These are phyloP conservation scores for Cylas formicarius DNA, from an alignment of 1,140 invertebrate genomes.

Conservation along the genomic window DNA sequence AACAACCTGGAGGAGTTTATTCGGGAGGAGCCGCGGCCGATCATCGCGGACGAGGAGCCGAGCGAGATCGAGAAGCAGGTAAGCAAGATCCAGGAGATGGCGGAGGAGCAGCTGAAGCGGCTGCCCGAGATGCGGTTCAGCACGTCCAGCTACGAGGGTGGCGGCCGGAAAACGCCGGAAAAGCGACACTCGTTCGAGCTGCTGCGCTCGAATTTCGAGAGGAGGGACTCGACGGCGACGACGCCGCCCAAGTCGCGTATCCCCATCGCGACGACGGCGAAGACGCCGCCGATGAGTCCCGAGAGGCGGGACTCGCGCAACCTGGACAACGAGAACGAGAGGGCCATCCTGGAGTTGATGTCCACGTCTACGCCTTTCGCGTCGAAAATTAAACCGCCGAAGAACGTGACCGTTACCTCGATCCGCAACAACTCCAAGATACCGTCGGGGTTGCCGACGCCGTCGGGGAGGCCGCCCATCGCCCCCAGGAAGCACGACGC, in stretches of 20 bases:
- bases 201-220: conserved; percentile 43
- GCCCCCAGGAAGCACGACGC: conserved; percentile 31
- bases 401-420: conserved; percentile 40
- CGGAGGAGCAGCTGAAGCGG: conserved; percentile 38
- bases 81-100: conserved; percentile 38
- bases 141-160: conserved; percentile 51
- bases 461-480: conserved; percentile 31
- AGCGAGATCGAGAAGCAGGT: conserved; percentile 34
- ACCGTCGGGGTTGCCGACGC: conserved; percentile 37
- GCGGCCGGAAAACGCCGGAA: conserved; percentile 37
- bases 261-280: conserved; percentile 32
- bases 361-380: conserved; percentile 31
- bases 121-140: conserved; percentile 50
- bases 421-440: conserved; percentile 39
- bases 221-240: conserved; percentile 8
- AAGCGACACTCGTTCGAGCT: conserved; percentile 46
- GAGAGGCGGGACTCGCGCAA: conserved; percentile 35
- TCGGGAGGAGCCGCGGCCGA: conserved; percentile 15
- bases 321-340: conserved; percentile 35
- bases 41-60: conserved; percentile 27
- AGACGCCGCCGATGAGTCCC: conserved; percentile 39
- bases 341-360: conserved; percentile 38
- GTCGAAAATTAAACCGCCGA: conserved; percentile 28
- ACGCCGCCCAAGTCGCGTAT: conserved; percentile 26
- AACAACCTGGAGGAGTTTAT: conserved; percentile 21